phyloP scores from a whole-genome alignment of 2,113 vertebrate genomes.

The Mus spicilegus region DNA sequence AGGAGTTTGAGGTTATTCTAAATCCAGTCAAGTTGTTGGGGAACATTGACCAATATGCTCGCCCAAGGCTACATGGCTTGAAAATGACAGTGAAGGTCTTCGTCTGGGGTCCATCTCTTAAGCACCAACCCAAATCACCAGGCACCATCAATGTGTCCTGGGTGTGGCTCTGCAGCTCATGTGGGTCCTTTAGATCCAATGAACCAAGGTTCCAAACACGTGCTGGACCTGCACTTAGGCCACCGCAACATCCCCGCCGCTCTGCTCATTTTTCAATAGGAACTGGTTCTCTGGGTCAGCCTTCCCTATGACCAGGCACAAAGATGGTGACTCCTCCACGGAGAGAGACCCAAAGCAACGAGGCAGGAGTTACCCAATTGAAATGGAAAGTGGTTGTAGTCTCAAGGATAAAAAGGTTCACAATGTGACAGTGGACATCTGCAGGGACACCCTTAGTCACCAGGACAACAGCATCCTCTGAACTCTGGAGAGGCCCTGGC shows the following conservation, averaged over 20 bases:
- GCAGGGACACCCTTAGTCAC: not conserved
- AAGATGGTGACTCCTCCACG: not conserved
- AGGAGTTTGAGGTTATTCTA: not conserved
- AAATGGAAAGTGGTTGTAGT: not conserved
- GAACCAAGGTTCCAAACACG: not conserved
- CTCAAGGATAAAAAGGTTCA: not conserved
- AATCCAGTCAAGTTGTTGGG: not conserved
- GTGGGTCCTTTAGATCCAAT: not conserved
- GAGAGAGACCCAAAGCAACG: not conserved
- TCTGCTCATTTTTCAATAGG: not conserved
- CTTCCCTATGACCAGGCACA: not conserved
- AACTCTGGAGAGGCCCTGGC: not conserved
- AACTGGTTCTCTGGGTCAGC: not conserved
- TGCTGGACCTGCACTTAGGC: not conserved
- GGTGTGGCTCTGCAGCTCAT: not conserved
- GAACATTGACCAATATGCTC: not conserved
- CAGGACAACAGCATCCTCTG: not conserved
- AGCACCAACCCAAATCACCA: not conserved
- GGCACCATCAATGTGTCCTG: not conserved
- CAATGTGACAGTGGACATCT: not conserved
- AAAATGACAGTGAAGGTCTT: not conserved
- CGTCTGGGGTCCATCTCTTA: not conserved
- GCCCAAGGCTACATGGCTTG: not conserved
- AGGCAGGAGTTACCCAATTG: not conserved
- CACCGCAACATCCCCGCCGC: not conserved